Conservation (phyloP, 1,140 invertebrate species). For the Pogonus chalceus region DNA sequence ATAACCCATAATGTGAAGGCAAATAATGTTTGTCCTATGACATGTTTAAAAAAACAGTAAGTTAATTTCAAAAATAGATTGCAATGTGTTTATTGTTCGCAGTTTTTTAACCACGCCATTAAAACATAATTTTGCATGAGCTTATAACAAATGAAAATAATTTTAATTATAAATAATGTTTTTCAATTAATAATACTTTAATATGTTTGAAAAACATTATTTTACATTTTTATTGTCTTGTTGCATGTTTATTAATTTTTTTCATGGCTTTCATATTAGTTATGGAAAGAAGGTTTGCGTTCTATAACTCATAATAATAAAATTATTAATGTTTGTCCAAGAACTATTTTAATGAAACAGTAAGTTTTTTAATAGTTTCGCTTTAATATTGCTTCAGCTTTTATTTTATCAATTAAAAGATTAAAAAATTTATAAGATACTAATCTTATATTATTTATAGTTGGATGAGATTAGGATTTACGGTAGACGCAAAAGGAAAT, state of each 20-base stretch:
- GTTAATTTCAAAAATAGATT: too few species aligned
- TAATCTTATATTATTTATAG: conserved; percentile 43
- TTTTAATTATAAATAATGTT: conserved; percentile 8
- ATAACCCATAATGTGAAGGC: conserved; percentile 98
- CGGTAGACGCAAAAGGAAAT: conserved; percentile 87
- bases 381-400: too few species aligned
- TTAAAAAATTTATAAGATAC: neutral
- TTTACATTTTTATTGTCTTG: conserved; percentile 13
- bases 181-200: neutral
- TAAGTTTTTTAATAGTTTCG: too few species aligned
- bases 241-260: conserved; percentile 23
- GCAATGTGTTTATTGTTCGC: conserved; percentile 12
- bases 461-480: conserved; percentile 95
- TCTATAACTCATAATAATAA: conserved; percentile 94
- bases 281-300: conserved; percentile 84
- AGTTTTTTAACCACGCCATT: neutral
- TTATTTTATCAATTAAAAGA: too few species aligned
- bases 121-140: too few species aligned
- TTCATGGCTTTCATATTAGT: conserved; percentile 48
- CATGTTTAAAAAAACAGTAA: conserved; percentile 99
- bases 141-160: too few species aligned
- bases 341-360: conserved; percentile 96
- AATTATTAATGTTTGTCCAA: conserved; percentile 91
- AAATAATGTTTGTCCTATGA: conserved; percentile 98
- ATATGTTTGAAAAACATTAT: conserved; percentile 15